Conservation (phyloP, 2,113 vertebrate species). For the Ptilonorhynchus violaceus region DNA sequence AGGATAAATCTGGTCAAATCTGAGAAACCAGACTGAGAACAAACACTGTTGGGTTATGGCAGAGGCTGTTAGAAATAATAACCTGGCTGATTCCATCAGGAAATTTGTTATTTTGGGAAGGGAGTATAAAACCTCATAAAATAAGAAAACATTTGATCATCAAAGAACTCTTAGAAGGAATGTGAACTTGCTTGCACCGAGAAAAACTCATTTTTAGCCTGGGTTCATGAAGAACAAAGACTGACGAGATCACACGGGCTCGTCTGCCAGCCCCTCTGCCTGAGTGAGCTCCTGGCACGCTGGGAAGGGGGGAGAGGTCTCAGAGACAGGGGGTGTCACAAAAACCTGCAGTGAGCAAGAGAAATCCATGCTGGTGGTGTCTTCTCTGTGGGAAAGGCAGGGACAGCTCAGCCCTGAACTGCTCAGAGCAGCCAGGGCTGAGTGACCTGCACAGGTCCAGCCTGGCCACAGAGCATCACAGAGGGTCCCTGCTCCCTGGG, state of each 20-base stretch:
- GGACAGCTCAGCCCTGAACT: background rate
- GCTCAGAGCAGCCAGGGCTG: rapidly evolving
- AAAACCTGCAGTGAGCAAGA: background rate
- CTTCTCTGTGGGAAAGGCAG: background rate
- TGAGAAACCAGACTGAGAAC: background rate
- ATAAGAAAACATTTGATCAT: conserved; percentile 40
- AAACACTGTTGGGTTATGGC: background rate
- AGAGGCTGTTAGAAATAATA: background rate
- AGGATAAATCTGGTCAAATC: background rate
- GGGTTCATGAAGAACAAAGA: background rate
- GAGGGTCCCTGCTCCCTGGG: background rate
- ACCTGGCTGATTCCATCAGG: background rate
- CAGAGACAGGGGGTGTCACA: background rate
- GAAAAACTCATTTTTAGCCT: conserved; percentile 17
- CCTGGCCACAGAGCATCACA: background rate
- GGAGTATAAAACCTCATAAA: background rate
- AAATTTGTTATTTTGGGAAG: conserved; percentile 18
- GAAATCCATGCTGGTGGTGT: background rate
- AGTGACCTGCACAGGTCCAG: background rate
- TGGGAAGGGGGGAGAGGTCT: background rate
- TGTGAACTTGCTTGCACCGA: conserved; percentile 13
- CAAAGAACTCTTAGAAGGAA: conserved; percentile 23
- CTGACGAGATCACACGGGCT: background rate
- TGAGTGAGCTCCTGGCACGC: background rate
- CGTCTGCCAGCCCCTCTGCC: background rate